Conservation (phyloP, 1,140 invertebrate genomes). For the Drosophila orena region DNA sequence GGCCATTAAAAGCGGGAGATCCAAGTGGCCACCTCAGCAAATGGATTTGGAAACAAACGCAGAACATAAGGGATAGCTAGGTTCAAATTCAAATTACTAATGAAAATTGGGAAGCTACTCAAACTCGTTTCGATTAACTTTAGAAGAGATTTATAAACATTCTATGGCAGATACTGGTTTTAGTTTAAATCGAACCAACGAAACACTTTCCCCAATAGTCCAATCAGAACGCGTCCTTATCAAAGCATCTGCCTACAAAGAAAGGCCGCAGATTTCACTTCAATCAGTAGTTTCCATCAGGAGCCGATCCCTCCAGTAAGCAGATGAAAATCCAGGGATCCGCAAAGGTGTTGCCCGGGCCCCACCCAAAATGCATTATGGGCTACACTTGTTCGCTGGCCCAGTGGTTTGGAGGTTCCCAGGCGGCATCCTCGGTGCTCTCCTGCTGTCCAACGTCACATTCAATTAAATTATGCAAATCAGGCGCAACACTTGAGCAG, state of each 20-base stretch:
- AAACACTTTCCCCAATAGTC: neutral
- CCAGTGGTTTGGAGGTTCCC: constrained; percentile 15
- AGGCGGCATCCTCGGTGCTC: constrained; percentile 25
- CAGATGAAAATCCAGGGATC: constrained; percentile 8
- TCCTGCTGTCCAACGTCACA: constrained; percentile 57
- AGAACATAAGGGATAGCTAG: neutral
- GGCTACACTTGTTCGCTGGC: constrained; percentile 62
- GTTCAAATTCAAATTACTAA: no score
- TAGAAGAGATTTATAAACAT: no score
- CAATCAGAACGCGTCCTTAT: constrained; percentile 20
- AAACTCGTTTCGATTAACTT: no score
- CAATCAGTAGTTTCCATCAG: constrained; percentile 42
- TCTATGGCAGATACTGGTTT: no score
- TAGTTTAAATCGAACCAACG: no score
- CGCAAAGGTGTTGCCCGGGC: constrained; percentile 62
- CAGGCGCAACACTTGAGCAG: constrained; percentile 65
- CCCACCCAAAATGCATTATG: constrained; percentile 72
- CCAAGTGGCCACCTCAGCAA: constrained; percentile 12
- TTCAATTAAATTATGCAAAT: constrained; percentile 85
- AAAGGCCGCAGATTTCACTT: constrained; percentile 16
- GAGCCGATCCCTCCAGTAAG: constrained; percentile 11
- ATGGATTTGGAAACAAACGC: constrained; percentile 6
- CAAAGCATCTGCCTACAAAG: constrained; percentile 18
- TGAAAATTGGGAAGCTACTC: no score
- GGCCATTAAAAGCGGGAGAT: constrained; percentile 16